Evolutionary conservation across 2,888 invertebrate species (phyloP).

Genomic region (Athripsodes cinereus): DNA sequence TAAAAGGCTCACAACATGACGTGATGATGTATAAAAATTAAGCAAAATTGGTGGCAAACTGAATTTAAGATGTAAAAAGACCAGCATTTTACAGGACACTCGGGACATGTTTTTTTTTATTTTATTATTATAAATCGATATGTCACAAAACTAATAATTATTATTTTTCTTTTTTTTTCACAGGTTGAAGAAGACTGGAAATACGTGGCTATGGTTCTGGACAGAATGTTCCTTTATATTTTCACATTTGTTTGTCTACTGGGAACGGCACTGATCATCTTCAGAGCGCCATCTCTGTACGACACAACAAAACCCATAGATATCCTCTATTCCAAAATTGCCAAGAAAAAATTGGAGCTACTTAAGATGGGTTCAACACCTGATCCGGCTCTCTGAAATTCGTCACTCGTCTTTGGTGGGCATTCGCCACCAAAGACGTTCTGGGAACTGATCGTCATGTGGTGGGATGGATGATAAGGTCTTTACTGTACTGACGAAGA

Average conservation of each 20-base stretch:
- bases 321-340: constrained; percentile 85
- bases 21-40: no score
- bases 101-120: no score
- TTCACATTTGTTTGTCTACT: constrained; percentile 91
- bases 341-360: constrained; percentile 82
- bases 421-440: constrained; percentile 62
- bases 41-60: no score
- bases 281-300: constrained; percentile 87
- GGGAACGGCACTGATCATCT: constrained; percentile 82
- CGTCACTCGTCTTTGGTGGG: constrained; percentile 60
- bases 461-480: constrained; percentile 52
- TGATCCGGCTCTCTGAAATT: constrained; percentile 63
- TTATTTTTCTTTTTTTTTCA: background rate
- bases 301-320: constrained; percentile 87
- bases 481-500: background rate
- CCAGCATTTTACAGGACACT: no score
- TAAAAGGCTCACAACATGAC: no score
- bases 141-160: background rate
- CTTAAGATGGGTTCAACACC: constrained; percentile 79
- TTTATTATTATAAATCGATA: no score
- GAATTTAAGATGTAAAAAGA: no score
- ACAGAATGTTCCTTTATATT: constrained; percentile 91
- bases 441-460: constrained; percentile 53
- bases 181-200: constrained; percentile 98
- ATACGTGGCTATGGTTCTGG: constrained; percentile 94